These are phyloP conservation scores for Chaitophorus viminalis DNA, from an alignment of 2,888 invertebrate species.

Conservation along the genomic window DNA sequence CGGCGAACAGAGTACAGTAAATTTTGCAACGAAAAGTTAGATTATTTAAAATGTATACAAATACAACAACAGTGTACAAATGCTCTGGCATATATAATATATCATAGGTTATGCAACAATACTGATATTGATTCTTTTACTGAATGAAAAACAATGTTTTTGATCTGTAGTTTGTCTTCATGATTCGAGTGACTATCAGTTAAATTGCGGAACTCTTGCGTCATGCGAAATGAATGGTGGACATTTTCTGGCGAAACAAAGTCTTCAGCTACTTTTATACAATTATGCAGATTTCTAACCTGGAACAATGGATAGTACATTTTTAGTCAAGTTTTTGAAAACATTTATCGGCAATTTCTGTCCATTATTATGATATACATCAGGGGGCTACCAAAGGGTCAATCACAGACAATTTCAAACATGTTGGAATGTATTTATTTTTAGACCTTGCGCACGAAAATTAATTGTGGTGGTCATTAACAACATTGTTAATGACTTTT, in stretches of 20 bases:
- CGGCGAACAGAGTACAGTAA: too few species aligned
- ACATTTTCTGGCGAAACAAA: slow-evolving; percentile 99
- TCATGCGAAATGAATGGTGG: slow-evolving; percentile 93
- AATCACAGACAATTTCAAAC: too few species aligned
- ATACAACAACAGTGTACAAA: too few species aligned
- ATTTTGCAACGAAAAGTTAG: too few species aligned
- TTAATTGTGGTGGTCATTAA: too few species aligned
- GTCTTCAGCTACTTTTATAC: slow-evolving; percentile 98
- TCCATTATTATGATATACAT: too few species aligned
- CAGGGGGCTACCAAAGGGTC: too few species aligned
- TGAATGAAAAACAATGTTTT: slow-evolving; percentile 97
- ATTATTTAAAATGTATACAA: too few species aligned
- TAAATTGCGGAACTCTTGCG: slow-evolving; percentile 93
- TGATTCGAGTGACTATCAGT: slow-evolving; percentile 96
- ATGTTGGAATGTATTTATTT: too few species aligned
- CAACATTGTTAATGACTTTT: too few species aligned
- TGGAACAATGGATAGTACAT: slow-evolving; percentile 64
- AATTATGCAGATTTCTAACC: slow-evolving; percentile 96
- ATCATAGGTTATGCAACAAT: slow-evolving; percentile 66
- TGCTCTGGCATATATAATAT: too few species aligned
- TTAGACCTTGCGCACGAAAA: too few species aligned
- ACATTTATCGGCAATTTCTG: not conserved
- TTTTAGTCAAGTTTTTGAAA: not conserved
- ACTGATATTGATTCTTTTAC: slow-evolving; percentile 92
- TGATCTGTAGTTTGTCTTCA: slow-evolving; percentile 97